These are phyloP conservation scores for Megalopta genalis DNA, from an alignment of 1,140 invertebrate species.

Conservation along the genomic window DNA sequence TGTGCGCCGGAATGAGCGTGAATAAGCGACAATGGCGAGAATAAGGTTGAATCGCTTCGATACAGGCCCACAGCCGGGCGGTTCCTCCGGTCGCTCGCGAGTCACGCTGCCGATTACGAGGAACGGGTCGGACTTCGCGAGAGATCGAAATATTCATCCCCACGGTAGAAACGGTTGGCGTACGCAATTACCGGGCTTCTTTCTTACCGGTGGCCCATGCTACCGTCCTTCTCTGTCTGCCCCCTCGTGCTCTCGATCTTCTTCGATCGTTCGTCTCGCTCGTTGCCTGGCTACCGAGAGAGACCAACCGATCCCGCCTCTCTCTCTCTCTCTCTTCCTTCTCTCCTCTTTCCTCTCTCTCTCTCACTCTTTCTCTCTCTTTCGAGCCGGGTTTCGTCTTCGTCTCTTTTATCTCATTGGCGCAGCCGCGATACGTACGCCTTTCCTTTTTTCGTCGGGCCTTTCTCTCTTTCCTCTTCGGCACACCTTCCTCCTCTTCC, in stretches of 20 bases:
- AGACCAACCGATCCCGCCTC: no score
- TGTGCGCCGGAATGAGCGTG: no score
- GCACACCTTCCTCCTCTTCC: no score
- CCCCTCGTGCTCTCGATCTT: neutral
- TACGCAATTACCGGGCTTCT: slow-evolving; percentile 61
- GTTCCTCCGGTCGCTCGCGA: slow-evolving; percentile 35
- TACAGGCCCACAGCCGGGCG: neutral
- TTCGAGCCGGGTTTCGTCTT: neutral
- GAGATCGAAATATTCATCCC: slow-evolving; percentile 71
- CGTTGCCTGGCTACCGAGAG: slow-evolving; percentile 7
- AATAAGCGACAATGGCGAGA: no score
- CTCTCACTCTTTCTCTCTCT: no score
- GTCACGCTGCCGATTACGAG: slow-evolving; percentile 57
- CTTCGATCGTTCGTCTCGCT: slow-evolving; percentile 9
- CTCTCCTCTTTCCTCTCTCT: no score
- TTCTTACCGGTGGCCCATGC: slow-evolving; percentile 59
- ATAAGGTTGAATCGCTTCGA: slow-evolving; percentile 43
- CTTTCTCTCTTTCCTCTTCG: no score
- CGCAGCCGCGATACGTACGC: slow-evolving; percentile 35
- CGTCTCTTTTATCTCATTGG: slow-evolving; percentile 46
- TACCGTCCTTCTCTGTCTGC: slow-evolving; percentile 41
- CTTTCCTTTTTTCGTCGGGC: no score
- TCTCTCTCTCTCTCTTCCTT: no score
- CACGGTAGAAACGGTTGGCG: slow-evolving; percentile 65
- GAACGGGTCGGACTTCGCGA: slow-evolving; percentile 48